Evolutionary conservation across 2,797 vertebrate species (phyloP).

Genomic region (Spinus olivaceus): DNA sequence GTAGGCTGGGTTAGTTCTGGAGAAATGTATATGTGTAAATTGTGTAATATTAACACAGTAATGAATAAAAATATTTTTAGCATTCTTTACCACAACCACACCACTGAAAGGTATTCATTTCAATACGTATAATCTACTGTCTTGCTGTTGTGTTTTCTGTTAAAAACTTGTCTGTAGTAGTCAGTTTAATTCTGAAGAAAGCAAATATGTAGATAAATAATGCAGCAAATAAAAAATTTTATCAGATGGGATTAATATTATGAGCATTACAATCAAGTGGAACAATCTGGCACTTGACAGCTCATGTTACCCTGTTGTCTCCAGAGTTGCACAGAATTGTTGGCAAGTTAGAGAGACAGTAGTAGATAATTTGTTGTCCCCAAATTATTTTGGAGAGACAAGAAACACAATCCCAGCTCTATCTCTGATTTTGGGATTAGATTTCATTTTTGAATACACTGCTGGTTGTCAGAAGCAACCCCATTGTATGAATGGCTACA

Average conservation of each 20-base stretch:
- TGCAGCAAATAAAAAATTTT: not conserved
- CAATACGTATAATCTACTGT: not conserved
- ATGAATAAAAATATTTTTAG: not conserved
- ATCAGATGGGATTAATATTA: not conserved
- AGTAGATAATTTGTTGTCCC: not conserved
- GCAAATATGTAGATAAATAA: not conserved
- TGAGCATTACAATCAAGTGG: not conserved
- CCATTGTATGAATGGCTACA: not conserved
- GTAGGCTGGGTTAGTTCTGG: not conserved
- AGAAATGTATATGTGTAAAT: not conserved
- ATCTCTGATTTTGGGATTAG: not conserved
- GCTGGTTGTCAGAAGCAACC: not conserved
- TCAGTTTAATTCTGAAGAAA: not conserved
- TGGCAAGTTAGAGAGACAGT: not conserved
- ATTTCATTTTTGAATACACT: not conserved
- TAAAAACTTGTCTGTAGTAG: not conserved
- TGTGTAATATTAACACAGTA: not conserved
- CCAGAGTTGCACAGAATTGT: not conserved
- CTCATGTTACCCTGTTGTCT: not conserved
- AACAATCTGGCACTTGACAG: not conserved
- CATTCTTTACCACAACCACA: not conserved
- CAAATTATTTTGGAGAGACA: not conserved
- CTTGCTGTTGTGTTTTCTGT: not conserved
- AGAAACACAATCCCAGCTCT: not conserved
- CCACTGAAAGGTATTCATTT: not conserved